phyloP scores from a whole-genome alignment of 2,797 vertebrate species.

The Tolypeutes matacus region DNA sequence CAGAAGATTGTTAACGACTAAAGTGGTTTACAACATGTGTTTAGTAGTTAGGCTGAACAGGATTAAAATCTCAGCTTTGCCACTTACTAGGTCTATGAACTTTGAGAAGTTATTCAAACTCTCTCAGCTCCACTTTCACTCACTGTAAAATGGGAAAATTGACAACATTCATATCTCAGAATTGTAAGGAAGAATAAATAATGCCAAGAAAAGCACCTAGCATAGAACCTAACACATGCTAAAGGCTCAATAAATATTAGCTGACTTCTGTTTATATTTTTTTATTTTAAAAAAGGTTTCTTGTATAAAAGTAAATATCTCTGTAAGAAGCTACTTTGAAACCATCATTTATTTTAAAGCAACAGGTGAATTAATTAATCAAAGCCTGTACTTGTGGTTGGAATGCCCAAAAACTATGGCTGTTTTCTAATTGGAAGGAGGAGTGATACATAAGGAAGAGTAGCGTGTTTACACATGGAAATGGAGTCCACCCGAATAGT shows the following conservation, averaged over 20 bases:
- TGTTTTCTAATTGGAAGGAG: not conserved
- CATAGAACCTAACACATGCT: not conserved
- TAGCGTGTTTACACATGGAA: not conserved
- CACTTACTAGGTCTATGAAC: not conserved
- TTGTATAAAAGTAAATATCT: not conserved
- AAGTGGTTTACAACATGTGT: not conserved
- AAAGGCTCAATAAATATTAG: not conserved
- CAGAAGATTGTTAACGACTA: not conserved
- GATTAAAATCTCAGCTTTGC: not conserved
- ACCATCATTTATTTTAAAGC: constrained; percentile 25
- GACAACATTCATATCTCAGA: not conserved
- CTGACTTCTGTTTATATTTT: not conserved
- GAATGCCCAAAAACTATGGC: not conserved
- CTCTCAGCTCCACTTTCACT: not conserved
- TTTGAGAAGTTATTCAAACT: not conserved
- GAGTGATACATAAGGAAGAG: not conserved
- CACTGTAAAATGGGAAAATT: not conserved
- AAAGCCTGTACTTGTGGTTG: not conserved
- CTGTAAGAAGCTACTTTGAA: not conserved
- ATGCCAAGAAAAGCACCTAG: not conserved
- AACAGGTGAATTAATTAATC: not conserved
- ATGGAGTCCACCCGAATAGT: not conserved
- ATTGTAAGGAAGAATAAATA: not conserved
- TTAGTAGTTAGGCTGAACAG: not conserved
- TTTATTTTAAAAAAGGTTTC: not conserved